These are phyloP conservation scores for Porites divaricata DNA, from an alignment of 92 coral and sea anemone species.

Conservation along the genomic window DNA sequence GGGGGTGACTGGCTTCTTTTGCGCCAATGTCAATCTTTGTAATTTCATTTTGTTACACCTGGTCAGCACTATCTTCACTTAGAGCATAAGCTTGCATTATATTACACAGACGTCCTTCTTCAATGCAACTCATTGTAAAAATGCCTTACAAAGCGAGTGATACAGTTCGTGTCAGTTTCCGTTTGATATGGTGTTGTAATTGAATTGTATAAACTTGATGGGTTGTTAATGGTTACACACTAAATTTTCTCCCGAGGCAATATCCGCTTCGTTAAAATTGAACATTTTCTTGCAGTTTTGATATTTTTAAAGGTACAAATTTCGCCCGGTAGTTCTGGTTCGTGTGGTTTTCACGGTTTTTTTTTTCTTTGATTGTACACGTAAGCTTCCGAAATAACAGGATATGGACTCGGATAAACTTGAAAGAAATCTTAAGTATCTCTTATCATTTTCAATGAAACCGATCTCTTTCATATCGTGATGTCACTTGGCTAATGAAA, in stretches of 20 bases:
- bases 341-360: conserved; percentile 25
- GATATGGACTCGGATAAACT: conserved; percentile 5
- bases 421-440: conserved; percentile 24
- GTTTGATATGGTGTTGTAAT: neutral
- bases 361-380: neutral
- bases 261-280: conserved; percentile 6
- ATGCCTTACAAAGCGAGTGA: neutral
- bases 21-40: neutral
- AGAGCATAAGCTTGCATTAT: conserved; percentile 8
- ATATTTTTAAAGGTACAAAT: neutral
- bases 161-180: neutral
- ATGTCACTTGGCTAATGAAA: conserved; percentile 5
- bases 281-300: neutral
- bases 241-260: neutral
- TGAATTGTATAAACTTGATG: neutral
- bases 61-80: conserved; percentile 6
- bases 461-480: neutral
- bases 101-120: conserved; percentile 4
- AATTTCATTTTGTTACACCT: conserved; percentile 23
- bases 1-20: neutral
- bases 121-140: neutral
- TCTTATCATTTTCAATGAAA: conserved; percentile 20
- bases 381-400: conserved; percentile 17
- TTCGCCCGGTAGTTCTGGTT: neutral
- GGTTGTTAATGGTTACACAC: neutral